Percentiles rank a stretch among this genome's conserved stretches.
These are phyloP conservation scores for Troglohyphantes excavatus DNA, from an alignment of 2,888 invertebrate species.

Conservation along the genomic window DNA sequence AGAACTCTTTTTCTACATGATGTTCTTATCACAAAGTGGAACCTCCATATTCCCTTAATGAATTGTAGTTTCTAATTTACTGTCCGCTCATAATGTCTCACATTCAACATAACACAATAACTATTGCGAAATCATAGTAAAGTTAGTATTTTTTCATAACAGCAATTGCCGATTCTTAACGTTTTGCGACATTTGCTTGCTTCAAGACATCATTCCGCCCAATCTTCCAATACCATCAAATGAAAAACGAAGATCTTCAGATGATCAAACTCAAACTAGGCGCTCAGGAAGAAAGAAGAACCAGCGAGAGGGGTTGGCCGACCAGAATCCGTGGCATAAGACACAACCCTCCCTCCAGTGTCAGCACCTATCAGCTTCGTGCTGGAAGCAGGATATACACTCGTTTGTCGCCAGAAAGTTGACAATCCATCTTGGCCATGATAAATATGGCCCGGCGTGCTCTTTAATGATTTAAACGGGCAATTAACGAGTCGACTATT, in stretches of 20 bases:
- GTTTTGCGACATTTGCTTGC: background rate
- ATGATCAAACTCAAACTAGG: background rate
- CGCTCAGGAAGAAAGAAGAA: constrained; percentile 14
- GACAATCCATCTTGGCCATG: constrained; percentile 68
- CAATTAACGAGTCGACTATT: constrained; percentile 78
- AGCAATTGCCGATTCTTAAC: background rate
- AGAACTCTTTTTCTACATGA: no score
- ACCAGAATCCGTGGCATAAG: constrained; percentile 17
- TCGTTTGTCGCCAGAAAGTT: constrained; percentile 70
- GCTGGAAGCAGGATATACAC: constrained; percentile 38
- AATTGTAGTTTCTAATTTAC: no score
- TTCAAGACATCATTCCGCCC: background rate
- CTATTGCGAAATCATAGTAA: no score
- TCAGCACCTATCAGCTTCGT: constrained; percentile 45
- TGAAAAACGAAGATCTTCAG: background rate
- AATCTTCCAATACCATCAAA: background rate
- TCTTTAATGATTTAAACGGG: constrained; percentile 79
- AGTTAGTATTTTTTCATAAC: no score
- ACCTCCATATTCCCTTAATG: no score
- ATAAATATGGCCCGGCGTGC: constrained; percentile 73
- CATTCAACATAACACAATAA: no score
- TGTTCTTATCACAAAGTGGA: no score
- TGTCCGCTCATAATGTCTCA: no score
- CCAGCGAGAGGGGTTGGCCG: constrained; percentile 17
- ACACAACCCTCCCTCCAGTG: constrained; percentile 32